Percentiles rank a stretch among this genome's conserved stretches.
phyloP scores from a whole-genome alignment of 2,113 vertebrate species.

The Malurus elegans region DNA sequence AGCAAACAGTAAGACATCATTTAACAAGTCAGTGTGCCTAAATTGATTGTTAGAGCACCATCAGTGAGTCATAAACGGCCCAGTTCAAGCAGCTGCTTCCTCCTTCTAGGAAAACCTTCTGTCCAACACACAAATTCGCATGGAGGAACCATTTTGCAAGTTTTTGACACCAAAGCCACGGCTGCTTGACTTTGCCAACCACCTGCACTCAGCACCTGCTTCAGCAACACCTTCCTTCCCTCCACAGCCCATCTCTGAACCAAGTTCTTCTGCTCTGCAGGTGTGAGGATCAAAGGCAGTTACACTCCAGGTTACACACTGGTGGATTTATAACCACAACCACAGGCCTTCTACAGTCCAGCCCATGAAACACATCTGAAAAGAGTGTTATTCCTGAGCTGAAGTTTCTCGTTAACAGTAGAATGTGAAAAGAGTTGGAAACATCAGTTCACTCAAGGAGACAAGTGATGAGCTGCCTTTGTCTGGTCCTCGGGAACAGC shows the following conservation, averaged over 20 bases:
- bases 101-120: background rate
- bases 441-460: background rate
- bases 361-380: background rate
- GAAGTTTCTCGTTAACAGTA: background rate
- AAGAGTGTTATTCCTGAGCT: background rate
- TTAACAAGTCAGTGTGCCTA: background rate
- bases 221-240: background rate
- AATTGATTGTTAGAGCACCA: background rate
- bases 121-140: background rate
- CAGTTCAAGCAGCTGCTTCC: background rate
- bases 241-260: background rate
- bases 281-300: background rate
- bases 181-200: background rate
- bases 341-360: background rate
- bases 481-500: background rate
- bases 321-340: background rate
- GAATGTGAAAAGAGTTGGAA: fast-evolving
- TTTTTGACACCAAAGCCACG: background rate
- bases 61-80: background rate
- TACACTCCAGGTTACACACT: background rate
- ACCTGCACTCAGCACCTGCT: background rate
- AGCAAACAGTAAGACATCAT: background rate
- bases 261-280: background rate
- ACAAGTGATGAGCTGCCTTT: background rate
- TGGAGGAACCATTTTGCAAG: background rate